Percentiles rank a stretch among this genome's conserved stretches.
These are phyloP conservation scores for Oryzias melastigma DNA, from an alignment of 2,113 vertebrate species.

Conservation along the genomic window DNA sequence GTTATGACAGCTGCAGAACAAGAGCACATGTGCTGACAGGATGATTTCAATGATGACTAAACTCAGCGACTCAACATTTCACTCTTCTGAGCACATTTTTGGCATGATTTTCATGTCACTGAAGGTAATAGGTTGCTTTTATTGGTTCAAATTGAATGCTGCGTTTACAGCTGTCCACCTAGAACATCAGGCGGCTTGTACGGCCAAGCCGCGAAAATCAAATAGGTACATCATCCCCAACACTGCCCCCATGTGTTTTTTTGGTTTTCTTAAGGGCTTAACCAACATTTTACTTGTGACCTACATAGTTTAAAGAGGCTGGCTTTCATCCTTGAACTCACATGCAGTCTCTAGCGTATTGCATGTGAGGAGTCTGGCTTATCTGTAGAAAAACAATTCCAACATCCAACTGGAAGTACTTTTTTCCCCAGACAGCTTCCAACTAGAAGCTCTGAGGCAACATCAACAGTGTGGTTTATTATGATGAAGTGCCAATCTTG, in stretches of 20 bases:
- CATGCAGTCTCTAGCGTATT: slow-evolving; percentile 27
- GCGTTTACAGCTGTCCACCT: slow-evolving; percentile 33
- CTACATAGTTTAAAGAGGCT: slow-evolving; percentile 25
- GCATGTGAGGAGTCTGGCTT: slow-evolving; percentile 36
- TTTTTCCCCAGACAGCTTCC: slow-evolving; percentile 44
- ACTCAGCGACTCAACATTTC: slow-evolving; percentile 5
- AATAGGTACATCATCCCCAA: slow-evolving; percentile 8
- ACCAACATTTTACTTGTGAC: slow-evolving; percentile 20
- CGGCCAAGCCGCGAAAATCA: not conserved
- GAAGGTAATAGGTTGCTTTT: slow-evolving; percentile 30
- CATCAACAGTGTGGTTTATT: slow-evolving; percentile 21
- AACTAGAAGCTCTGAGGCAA: slow-evolving; percentile 32
- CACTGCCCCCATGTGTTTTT: slow-evolving; percentile 15
- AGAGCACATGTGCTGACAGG: slow-evolving; percentile 16
- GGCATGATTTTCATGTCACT: slow-evolving; percentile 3
- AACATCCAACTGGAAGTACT: slow-evolving; percentile 55
- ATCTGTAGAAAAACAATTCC: slow-evolving; percentile 47
- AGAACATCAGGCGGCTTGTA: not conserved
- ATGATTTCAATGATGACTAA: slow-evolving; percentile 18
- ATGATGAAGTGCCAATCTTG: slow-evolving; percentile 40
- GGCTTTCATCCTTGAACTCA: slow-evolving; percentile 43
- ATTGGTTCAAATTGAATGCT: slow-evolving; percentile 32
- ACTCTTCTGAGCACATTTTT: slow-evolving; percentile 16
- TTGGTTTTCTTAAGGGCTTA: not conserved
- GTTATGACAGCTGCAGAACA: slow-evolving; percentile 16